Evolutionary conservation across 2,888 invertebrate genomes (phyloP).

Genomic region (Ceraclea dissimilis): DNA sequence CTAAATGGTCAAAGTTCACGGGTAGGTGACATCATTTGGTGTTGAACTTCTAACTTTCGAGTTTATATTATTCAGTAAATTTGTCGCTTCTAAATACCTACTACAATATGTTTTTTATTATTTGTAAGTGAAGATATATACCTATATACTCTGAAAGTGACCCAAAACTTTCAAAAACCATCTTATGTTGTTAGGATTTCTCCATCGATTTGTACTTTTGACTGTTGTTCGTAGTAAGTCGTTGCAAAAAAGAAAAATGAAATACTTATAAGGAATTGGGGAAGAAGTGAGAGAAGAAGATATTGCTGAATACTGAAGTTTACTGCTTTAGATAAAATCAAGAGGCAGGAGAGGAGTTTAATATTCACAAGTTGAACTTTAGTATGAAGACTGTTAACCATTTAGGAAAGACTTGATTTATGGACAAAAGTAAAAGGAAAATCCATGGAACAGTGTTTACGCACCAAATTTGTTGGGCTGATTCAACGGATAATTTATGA

Average conservation of each 20-base stretch:
- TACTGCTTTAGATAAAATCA: slow-evolving; percentile 8
- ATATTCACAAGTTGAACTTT: slow-evolving; percentile 19
- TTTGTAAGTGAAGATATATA: too few relatives aligned
- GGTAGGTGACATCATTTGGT: too few relatives aligned
- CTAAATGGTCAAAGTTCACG: too few relatives aligned
- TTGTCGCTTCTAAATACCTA: too few relatives aligned
- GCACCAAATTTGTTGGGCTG: slow-evolving; percentile 3
- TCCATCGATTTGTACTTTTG: too few relatives aligned
- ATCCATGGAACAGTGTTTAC: slow-evolving; percentile 3
- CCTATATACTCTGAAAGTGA: too few relatives aligned
- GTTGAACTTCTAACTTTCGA: too few relatives aligned
- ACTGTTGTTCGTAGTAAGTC: too few relatives aligned
- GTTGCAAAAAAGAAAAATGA: background rate
- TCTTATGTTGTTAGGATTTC: too few relatives aligned
- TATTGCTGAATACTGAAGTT: background rate
- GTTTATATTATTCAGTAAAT: too few relatives aligned
- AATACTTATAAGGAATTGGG: background rate
- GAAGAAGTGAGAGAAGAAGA: background rate
- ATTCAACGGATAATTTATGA: slow-evolving; percentile 1
- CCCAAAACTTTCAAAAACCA: too few relatives aligned
- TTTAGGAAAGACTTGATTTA: slow-evolving; percentile 22
- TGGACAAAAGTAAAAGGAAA: slow-evolving; percentile 14
- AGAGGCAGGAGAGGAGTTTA: slow-evolving; percentile 9
- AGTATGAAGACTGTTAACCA: slow-evolving; percentile 18
- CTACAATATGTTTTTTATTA: too few relatives aligned